A percentile compares a stretch with the other conserved stretches of the same genome.
These are phyloP conservation scores for Empis livida DNA, from an alignment of 2,888 invertebrate genomes.

Conservation along the genomic window DNA sequence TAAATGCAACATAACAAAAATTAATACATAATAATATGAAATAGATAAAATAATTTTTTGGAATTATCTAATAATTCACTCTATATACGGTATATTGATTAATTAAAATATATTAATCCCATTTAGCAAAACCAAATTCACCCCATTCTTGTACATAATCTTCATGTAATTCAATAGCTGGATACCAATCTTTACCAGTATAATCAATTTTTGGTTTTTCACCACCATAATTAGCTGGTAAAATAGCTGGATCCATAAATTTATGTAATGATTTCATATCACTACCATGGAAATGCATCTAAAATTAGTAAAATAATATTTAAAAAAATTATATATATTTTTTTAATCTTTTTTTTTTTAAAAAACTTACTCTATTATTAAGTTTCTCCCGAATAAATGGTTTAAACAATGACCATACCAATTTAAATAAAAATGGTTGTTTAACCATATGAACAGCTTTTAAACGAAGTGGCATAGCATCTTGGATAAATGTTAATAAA, in stretches of 20 bases:
- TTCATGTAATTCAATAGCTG: constrained; percentile 47
- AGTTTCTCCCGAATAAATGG: constrained; percentile 70
- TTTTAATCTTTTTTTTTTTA: too few species aligned
- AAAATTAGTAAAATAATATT: constrained; percentile 18
- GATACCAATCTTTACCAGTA: constrained; percentile 64
- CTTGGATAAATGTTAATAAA: constrained; percentile 69
- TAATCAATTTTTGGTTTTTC: constrained; percentile 61
- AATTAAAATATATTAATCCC: constrained; percentile 12
- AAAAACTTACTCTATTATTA: constrained; percentile 53
- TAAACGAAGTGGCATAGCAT: constrained; percentile 71
- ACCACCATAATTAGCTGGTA: constrained; percentile 70
- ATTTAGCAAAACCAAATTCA: constrained; percentile 49
- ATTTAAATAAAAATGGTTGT: constrained; percentile 70
- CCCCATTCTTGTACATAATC: constrained; percentile 57
- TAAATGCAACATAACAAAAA: background rate
- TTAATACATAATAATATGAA: background rate
- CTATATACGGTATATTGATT: too few species aligned
- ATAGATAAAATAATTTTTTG: background rate
- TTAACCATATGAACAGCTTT: constrained; percentile 80
- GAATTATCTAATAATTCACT: background rate
- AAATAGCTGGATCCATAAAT: constrained; percentile 49
- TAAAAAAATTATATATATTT: too few species aligned
- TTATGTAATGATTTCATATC: constrained; percentile 69
- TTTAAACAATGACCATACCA: constrained; percentile 76
- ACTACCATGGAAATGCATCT: constrained; percentile 73